Evolutionary conservation across 1,140 invertebrate species (phyloP), one percentile per base, ranked within the genome.

Genomic region (Saxidomus purpurata): DNA sequence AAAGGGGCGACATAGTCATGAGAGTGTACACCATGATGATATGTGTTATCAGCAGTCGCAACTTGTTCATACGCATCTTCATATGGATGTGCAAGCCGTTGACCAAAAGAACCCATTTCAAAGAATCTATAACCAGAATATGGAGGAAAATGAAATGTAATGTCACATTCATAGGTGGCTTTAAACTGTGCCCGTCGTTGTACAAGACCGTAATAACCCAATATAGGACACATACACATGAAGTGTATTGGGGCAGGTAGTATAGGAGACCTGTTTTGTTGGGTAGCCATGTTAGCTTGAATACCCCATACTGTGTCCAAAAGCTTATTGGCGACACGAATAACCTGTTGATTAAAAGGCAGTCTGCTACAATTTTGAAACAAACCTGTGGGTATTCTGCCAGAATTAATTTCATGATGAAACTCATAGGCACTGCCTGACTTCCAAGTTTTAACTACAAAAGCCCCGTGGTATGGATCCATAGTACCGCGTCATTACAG

Each of bases 261-360:
- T 11, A 74, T 74, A 43, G 71, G 71, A 36, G 71, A 11, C 22
- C 71, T 34, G n/a, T 74, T 74, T 8, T 9, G 4, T 34, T 74
- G 71, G 6, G 71, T 74, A 11, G 71, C 71, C 71, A 74, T 74
- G n/a, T 74, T 74, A 38, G 71, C 71, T n/a, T 40, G 31, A 15
- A 74, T 34, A 74, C 71, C 71, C 4, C n/a, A 74, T 8, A 74
- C 71, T 9, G 71, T 38, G 28, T 74, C 71, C 34, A 74, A n/a
- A 9, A 74, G 8, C 31, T 34, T 74, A 34, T 74, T 74, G 8
- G 71, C 71, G 8, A 34, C 22, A 9, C 8, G 8, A 11, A 74
- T 25, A 74, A 8, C 11, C 8, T 13, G 6, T 74, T 34, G 8
- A 74, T 74, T 74, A 74, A 13, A 74, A 34, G 71, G 71, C 38